Conservation (phyloP, 2,113 vertebrate genomes). For the Datnioides undecimradiatus region DNA sequence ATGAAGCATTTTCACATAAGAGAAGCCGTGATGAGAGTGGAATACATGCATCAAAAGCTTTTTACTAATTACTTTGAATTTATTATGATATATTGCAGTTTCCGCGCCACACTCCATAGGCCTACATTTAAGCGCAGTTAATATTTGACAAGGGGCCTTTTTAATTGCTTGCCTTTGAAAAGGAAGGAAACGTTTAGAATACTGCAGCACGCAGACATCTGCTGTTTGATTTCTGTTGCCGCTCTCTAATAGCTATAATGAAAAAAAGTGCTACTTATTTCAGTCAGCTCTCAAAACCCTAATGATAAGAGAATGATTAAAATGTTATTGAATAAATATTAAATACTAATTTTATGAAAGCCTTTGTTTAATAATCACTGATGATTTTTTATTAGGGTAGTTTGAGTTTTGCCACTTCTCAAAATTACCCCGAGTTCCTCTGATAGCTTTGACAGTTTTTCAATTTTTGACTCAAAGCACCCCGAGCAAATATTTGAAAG, state of each 20-base stretch:
- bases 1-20: slow-evolving; percentile 51
- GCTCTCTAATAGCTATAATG: slow-evolving; percentile 44
- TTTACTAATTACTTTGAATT: slow-evolving; percentile 66
- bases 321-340: slow-evolving; percentile 56
- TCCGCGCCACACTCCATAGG: slow-evolving; percentile 33
- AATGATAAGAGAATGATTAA: slow-evolving; percentile 58
- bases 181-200: slow-evolving; percentile 44
- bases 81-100: slow-evolving; percentile 55
- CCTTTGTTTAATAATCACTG: slow-evolving; percentile 54
- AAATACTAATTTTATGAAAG: slow-evolving; percentile 56
- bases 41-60: slow-evolving; percentile 57
- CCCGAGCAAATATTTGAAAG: slow-evolving; percentile 69
- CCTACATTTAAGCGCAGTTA: slow-evolving; percentile 64
- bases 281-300: slow-evolving; percentile 46
- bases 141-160: slow-evolving; percentile 64
- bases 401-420: slow-evolving; percentile 43
- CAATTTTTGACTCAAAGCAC: slow-evolving; percentile 68
- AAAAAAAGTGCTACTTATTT: slow-evolving; percentile 51
- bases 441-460: slow-evolving; percentile 65
- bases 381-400: slow-evolving; percentile 46
- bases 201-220: slow-evolving; percentile 41
- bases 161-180: slow-evolving; percentile 66
- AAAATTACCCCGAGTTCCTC: slow-evolving; percentile 37
- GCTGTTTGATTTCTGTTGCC: slow-evolving; percentile 60
- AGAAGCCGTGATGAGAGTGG: slow-evolving; percentile 49